Evolutionary conservation across 2,888 invertebrate species (phyloP).

Genomic region (Kryphioiulus occultus): DNA sequence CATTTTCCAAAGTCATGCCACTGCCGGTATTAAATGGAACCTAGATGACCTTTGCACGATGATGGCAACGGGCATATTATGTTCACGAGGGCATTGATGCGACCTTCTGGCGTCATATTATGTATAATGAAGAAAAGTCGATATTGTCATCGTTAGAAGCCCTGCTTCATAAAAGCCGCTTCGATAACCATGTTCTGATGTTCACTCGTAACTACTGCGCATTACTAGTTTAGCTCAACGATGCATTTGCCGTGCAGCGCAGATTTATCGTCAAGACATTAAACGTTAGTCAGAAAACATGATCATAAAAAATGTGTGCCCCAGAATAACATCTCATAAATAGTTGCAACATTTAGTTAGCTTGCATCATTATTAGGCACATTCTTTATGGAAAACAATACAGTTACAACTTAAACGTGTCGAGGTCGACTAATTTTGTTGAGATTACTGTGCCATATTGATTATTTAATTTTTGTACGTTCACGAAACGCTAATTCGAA

Average conservation of each 20-base stretch:
- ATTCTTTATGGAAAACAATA: background rate
- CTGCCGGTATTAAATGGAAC: constrained; percentile 3
- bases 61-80: constrained; percentile 1
- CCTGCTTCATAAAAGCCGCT: background rate
- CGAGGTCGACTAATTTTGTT: no score
- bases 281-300: background rate
- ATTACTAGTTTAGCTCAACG: background rate
- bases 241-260: background rate
- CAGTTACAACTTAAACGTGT: no score
- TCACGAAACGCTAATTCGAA: no score
- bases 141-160: background rate
- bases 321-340: background rate
- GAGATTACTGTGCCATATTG: no score
- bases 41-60: constrained; percentile 16
- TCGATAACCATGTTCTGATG: background rate
- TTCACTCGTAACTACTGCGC: background rate
- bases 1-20: constrained; percentile 3
- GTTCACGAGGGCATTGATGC: constrained; percentile 14
- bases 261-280: background rate
- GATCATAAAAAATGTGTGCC: background rate
- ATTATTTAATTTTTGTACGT: no score
- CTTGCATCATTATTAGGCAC: background rate
- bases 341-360: no score
- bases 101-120: background rate
- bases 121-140: constrained; percentile 22